A percentile compares a stretch with the other conserved stretches of the same genome.
phyloP scores from a whole-genome alignment of 2,888 invertebrate genomes.

The Andricus quercusramuli region DNA sequence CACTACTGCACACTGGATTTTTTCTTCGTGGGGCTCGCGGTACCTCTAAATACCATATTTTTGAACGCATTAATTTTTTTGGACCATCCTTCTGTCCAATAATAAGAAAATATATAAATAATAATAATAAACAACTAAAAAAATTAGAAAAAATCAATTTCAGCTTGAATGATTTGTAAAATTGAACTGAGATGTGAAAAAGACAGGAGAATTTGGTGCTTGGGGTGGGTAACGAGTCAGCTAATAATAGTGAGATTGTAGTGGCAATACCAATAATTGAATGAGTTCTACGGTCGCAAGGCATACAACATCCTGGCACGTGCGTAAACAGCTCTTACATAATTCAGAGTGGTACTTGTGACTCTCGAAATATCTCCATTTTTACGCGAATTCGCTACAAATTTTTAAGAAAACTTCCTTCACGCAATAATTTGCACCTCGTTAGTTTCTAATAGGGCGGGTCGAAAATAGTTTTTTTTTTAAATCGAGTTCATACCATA shows the following conservation, averaged over 20 bases:
- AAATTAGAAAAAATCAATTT: neutral
- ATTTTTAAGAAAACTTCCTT: neutral
- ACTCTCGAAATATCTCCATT: constrained; percentile 63
- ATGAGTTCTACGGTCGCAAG: constrained; percentile 59
- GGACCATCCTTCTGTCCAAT: too few species aligned
- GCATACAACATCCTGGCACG: constrained; percentile 77
- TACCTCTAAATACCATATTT: too few species aligned
- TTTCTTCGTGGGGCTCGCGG: too few species aligned
- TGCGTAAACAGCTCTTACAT: constrained; percentile 74
- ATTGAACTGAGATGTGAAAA: constrained; percentile 18
- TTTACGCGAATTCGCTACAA: constrained; percentile 45
- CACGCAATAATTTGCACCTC: neutral
- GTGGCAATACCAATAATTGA: constrained; percentile 62
- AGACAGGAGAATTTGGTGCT: neutral
- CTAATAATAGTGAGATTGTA: constrained; percentile 67
- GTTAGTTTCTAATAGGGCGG: neutral
- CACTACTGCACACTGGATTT: too few species aligned
- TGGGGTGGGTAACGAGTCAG: constrained; percentile 44
- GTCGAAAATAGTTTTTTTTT: too few species aligned
- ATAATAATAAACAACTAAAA: neutral
- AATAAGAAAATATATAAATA: neutral
- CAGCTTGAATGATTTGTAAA: neutral
- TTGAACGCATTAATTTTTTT: too few species aligned
- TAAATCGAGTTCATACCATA: too few species aligned
- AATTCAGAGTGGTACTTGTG: constrained; percentile 55